A percentile compares a stretch with the other conserved stretches of the same genome.
Conservation (phyloP, 2,888 invertebrate genomes). For the Nomada fucata region DNA sequence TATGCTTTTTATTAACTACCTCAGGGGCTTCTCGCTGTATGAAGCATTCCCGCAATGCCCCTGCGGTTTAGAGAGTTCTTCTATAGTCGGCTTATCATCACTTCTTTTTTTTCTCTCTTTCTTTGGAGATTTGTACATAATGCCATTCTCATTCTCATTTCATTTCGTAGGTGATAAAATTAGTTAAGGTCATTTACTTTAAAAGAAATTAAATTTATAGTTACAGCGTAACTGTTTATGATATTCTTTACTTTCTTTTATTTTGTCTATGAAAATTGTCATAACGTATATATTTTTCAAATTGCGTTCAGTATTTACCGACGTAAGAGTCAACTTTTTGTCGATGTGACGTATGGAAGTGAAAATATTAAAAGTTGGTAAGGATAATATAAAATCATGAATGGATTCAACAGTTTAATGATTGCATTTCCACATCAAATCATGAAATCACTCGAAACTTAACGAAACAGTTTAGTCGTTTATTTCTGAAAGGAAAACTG, state of each 20-base stretch:
- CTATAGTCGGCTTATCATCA: conserved; percentile 28
- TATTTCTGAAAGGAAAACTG: too few relatives aligned
- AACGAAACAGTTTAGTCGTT: too few relatives aligned
- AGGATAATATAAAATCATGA: too few relatives aligned
- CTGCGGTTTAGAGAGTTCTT: conserved; percentile 10
- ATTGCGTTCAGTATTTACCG: conserved; percentile 1
- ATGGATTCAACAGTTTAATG: too few relatives aligned
- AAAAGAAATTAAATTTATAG: conserved; percentile 6
- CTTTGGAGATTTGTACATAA: conserved; percentile 45
- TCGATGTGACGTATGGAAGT: conserved; percentile 48
- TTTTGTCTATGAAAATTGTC: background rate
- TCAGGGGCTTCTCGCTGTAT: conserved; percentile 40
- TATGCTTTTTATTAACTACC: conserved; percentile 70
- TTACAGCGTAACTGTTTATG: background rate
- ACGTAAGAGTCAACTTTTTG: conserved; percentile 54
- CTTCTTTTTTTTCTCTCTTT: background rate
- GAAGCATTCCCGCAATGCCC: conserved; percentile 36
- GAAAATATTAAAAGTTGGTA: conserved; percentile 37
- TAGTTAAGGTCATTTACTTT: conserved; percentile 22
- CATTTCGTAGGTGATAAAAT: conserved; percentile 42
- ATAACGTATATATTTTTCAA: background rate
- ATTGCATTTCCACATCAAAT: too few relatives aligned
- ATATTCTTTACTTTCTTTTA: background rate
- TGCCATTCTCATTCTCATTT: conserved; percentile 43
- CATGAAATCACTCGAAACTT: too few relatives aligned